phyloP scores from a whole-genome alignment of 64 coral and sea anemone genomes.

The Stichodactyla mertensii region DNA sequence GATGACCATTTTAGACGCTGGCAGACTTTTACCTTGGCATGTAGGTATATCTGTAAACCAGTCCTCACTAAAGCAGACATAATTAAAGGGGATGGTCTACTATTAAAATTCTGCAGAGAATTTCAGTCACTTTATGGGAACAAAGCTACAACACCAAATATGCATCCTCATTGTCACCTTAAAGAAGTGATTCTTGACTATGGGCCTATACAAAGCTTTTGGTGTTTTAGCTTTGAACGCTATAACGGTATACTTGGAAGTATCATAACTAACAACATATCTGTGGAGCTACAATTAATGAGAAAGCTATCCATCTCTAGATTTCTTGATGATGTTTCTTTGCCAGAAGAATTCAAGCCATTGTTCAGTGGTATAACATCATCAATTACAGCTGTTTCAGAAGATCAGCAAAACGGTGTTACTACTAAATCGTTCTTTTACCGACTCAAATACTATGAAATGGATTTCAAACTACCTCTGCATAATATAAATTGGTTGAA shows the following conservation, averaged over 20 bases:
- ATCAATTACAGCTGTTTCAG: neutral
- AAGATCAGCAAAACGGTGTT: neutral
- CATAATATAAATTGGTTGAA: constrained; percentile 13
- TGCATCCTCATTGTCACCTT: constrained; percentile 42
- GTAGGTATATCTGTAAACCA: constrained; percentile 18
- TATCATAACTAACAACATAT: constrained; percentile 43
- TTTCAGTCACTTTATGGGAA: constrained; percentile 53
- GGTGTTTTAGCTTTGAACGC: neutral
- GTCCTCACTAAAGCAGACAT: constrained; percentile 45
- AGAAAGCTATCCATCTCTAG: constrained; percentile 20
- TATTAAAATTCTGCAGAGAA: constrained; percentile 50
- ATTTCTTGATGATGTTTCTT: constrained; percentile 19
- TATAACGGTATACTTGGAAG: constrained; percentile 39
- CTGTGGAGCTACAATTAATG: constrained; percentile 52
- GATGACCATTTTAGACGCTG: constrained; percentile 46
- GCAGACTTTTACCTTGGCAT: constrained; percentile 20
- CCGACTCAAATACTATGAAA: neutral
- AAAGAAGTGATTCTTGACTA: constrained; percentile 32
- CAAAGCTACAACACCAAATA: constrained; percentile 47
- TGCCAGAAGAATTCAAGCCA: constrained; percentile 19
- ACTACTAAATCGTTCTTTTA: neutral
- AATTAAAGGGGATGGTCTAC: constrained; percentile 45
- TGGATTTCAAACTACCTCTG: neutral
- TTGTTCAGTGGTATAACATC: neutral
- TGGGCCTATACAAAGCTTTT: constrained; percentile 59